phyloP scores from a whole-genome alignment of 2,797 vertebrate genomes.

The Gymnopithys bicolor region DNA sequence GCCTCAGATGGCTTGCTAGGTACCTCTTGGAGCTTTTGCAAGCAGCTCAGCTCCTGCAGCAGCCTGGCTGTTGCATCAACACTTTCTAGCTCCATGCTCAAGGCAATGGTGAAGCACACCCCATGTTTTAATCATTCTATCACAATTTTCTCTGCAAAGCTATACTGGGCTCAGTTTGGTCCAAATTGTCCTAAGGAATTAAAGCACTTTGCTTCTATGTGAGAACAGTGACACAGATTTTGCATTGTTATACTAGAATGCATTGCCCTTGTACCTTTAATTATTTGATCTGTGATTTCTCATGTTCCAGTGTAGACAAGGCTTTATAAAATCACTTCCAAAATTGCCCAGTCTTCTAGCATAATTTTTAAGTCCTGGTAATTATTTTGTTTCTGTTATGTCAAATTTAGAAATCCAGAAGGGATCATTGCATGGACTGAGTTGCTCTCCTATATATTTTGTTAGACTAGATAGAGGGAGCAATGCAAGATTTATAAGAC shows the following conservation, averaged over 20 bases:
- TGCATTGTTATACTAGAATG: background rate
- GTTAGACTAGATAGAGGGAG: background rate
- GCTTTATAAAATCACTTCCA: background rate
- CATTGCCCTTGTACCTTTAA: background rate
- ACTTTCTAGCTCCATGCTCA: no score
- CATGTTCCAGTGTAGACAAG: background rate
- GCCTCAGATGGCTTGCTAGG: no score
- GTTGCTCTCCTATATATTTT: background rate
- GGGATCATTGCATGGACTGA: background rate
- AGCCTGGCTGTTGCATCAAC: no score
- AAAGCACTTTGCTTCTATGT: background rate
- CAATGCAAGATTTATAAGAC: background rate
- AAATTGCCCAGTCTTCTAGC: background rate
- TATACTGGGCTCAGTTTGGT: background rate
- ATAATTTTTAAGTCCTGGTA: background rate
- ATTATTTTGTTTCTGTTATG: background rate
- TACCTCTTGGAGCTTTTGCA: no score
- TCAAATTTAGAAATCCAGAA: background rate
- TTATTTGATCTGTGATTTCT: background rate
- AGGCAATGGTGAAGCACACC: no score
- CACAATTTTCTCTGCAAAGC: background rate
- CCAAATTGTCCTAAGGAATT: background rate
- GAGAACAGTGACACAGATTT: background rate
- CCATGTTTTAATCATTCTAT: no score
- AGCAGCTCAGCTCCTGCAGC: no score